A percentile compares a stretch with the other conserved stretches of the same genome.
Conservation (phyloP, 1,140 invertebrate species). For the Neodiprion virginianus region DNA sequence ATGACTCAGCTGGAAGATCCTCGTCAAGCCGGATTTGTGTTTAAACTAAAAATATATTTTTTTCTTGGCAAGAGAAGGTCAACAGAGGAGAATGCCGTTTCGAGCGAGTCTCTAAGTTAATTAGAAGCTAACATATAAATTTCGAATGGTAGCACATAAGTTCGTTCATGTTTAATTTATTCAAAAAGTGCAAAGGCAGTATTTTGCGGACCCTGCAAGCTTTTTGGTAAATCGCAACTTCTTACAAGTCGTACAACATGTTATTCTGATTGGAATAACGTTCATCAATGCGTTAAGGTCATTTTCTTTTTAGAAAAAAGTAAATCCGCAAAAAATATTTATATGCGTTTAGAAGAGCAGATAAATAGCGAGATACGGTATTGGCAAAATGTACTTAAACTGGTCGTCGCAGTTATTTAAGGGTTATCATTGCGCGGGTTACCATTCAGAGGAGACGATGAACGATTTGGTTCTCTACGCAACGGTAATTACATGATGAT, state of each 20-base stretch:
- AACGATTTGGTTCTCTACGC: conserved; percentile 27
- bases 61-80: too few species aligned
- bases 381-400: conserved; percentile 7
- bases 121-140: too few species aligned
- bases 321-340: background rate
- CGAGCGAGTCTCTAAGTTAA: too few species aligned
- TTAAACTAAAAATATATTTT: too few species aligned
- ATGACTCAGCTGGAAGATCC: too few species aligned
- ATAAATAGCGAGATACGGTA: background rate
- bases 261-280: too few species aligned
- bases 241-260: background rate
- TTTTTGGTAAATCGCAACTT: background rate
- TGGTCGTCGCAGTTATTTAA: conserved; percentile 3
- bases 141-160: background rate
- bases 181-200: conserved; percentile 1
- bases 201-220: conserved; percentile 12
- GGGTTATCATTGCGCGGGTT: conserved; percentile 20
- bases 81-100: too few species aligned
- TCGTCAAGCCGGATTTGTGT: too few species aligned
- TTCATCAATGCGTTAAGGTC: too few species aligned
- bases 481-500: conserved; percentile 36
- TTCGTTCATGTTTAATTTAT: conserved; percentile 9
- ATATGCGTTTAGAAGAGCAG: conserved; percentile 7
- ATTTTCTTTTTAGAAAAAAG: too few species aligned
- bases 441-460: conserved; percentile 33